These are phyloP conservation scores for Drosophila kikkawai DNA, from an alignment of 1,140 invertebrate species.

Conservation along the genomic window DNA sequence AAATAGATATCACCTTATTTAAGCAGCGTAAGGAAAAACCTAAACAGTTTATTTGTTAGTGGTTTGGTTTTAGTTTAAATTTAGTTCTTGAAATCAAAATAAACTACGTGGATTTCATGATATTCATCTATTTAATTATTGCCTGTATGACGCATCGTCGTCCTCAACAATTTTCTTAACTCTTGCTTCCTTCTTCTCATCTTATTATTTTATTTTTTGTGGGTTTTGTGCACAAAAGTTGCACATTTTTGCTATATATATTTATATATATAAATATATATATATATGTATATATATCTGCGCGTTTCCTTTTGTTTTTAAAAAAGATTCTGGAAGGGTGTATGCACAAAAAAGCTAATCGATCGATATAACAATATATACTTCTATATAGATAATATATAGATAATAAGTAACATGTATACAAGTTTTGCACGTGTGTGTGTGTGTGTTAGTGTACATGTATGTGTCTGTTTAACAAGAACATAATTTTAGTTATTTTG, in stretches of 20 bases:
- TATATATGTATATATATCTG: constrained; percentile 47
- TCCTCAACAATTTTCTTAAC: constrained; percentile 46
- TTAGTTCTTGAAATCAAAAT: constrained; percentile 41
- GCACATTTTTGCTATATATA: constrained; percentile 51
- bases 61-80: constrained; percentile 41
- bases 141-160: constrained; percentile 45
- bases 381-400: constrained; percentile 78
- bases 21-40: constrained; percentile 80
- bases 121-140: constrained; percentile 59
- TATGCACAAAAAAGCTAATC: constrained; percentile 79
- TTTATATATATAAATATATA: constrained; percentile 20
- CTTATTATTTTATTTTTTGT: background rate
- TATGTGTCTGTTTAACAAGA: constrained; percentile 61
- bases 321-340: constrained; percentile 76
- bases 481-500: constrained; percentile 44
- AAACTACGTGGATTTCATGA: constrained; percentile 50
- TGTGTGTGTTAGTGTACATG: constrained; percentile 22
- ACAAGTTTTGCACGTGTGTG: constrained; percentile 41
- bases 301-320: constrained; percentile 40
- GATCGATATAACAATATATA: constrained; percentile 79
- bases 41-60: constrained; percentile 65
- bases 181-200: constrained; percentile 9
- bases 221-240: constrained; percentile 62
- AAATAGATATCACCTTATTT: constrained; percentile 81
- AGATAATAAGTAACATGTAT: constrained; percentile 77